Evolutionary conservation across 2,888 invertebrate species (phyloP), one percentile per base, ranked within the genome.

Genomic region (Sympetrum striolatum): DNA sequence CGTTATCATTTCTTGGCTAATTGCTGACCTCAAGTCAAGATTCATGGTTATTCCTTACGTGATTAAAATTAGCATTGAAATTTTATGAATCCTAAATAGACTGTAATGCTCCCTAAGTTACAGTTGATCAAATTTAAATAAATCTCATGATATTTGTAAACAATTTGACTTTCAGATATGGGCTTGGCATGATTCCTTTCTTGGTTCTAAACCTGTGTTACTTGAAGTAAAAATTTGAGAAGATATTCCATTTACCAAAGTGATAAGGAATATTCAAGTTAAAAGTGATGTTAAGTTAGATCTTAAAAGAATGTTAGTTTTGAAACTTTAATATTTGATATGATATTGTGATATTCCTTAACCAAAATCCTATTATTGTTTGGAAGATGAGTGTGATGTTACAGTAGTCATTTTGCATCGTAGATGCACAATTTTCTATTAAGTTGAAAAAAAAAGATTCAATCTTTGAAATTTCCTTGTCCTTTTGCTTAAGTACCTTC

Each of bases 341-440:
- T 86, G 37, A 35, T 64, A 58, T 86, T 86, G 60, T 86, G 86
- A 86, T 64, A 86, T 86, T 86, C 86, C 86, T 37, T 4, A 64
- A 37, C 58, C 37, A 86, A 86, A 39, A 73, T 31, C 25, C 73
- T 73, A 31, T 14, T 12, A 73, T 73, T 73, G 73, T 73, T 73
- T 31, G 31, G 31, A 73, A 73, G 31, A 73, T 73, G 25, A 73
- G 22, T 73, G 73, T 31, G 22, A 31, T 73, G 73, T 25, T 73
- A 31, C 31, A 25, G 14, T 73, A 73, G 73, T 73, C 73, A 73
- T 73, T 73, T 73, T 73, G 31, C 15, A 73, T 73, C 73, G 0
- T 73, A 31, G 73, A 25, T 73, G 31, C 31, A 31, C 31, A 31
- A 31, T 73, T 73, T 8, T 73, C 73, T 25, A 31, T 73, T 73